Conservation (phyloP, 2,113 vertebrate species). For the Alethe castanea region DNA sequence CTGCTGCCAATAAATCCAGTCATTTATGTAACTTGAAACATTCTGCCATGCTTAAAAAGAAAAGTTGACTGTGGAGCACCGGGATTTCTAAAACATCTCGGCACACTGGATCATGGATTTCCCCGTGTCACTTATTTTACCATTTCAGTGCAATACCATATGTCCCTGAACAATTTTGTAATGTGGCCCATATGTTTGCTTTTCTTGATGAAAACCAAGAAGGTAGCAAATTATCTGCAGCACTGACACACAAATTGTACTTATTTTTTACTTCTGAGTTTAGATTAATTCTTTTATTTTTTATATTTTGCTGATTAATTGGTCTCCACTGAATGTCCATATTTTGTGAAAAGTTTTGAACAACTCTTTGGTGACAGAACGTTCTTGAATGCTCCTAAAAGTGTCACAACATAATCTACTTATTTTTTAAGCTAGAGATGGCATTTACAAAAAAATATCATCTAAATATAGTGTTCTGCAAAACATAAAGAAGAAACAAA, state of each 20-base stretch:
- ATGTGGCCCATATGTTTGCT: background rate
- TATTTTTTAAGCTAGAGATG: background rate
- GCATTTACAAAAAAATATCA: background rate
- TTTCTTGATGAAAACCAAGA: slow-evolving; percentile 1
- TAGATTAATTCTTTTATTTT: background rate
- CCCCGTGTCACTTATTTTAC: background rate
- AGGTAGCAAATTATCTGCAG: slow-evolving; percentile 5
- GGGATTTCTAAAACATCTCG: background rate
- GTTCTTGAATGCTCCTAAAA: background rate
- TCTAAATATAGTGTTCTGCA: background rate
- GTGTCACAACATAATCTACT: background rate
- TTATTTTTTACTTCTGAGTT: background rate
- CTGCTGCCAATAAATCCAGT: background rate
- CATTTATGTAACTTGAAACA: slow-evolving; percentile 14
- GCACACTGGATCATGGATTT: background rate
- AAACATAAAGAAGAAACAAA: background rate
- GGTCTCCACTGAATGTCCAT: background rate
- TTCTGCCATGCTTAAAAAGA: background rate
- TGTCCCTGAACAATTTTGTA: background rate
- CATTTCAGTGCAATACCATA: background rate
- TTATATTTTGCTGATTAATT: background rate
- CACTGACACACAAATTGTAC: background rate
- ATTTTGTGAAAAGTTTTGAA: background rate
- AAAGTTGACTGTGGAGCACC: background rate
- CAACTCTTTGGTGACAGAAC: background rate